Evolutionary conservation across 2,888 invertebrate genomes (phyloP).

Genomic region (Drosophila yooni): DNA sequence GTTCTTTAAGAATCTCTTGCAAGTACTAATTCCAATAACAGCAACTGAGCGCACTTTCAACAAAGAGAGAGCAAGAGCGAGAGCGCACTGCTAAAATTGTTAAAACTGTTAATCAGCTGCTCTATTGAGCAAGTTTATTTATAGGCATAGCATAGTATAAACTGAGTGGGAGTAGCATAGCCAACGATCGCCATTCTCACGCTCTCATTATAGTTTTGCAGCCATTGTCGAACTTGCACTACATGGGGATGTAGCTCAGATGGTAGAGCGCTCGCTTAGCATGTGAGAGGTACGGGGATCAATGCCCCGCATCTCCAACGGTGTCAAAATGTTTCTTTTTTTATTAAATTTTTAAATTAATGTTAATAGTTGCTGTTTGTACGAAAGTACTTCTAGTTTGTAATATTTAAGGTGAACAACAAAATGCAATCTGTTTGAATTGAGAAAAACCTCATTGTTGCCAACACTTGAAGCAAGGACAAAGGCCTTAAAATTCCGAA

Average conservation of each 20-base stretch:
- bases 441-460: slow-evolving; percentile 28
- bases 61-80: slow-evolving; percentile 8
- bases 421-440: slow-evolving; percentile 13
- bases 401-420: slow-evolving; percentile 35
- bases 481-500: slow-evolving; percentile 66
- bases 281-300: slow-evolving; percentile 85
- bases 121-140: slow-evolving; percentile 40
- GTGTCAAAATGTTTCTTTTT: slow-evolving; percentile 6
- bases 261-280: slow-evolving; percentile 85
- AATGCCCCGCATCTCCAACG: slow-evolving; percentile 83
- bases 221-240: background rate
- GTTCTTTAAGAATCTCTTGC: slow-evolving; percentile 18
- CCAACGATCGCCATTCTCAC: slow-evolving; percentile 21
- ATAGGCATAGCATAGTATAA: slow-evolving; percentile 38
- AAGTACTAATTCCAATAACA: slow-evolving; percentile 37
- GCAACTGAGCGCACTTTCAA: slow-evolving; percentile 1
- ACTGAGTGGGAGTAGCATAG: slow-evolving; percentile 29
- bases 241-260: slow-evolving; percentile 84
- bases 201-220: slow-evolving; percentile 13
- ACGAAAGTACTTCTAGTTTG: background rate
- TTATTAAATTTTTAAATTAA: background rate
- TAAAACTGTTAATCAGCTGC: slow-evolving; percentile 56
- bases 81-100: slow-evolving; percentile 43
- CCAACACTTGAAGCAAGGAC: slow-evolving; percentile 70
- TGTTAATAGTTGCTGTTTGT: background rate